Percentiles rank a stretch among this genome's conserved stretches.
phyloP scores from a whole-genome alignment of 2,113 vertebrate genomes.

The Eulacestoma nigropectus region DNA sequence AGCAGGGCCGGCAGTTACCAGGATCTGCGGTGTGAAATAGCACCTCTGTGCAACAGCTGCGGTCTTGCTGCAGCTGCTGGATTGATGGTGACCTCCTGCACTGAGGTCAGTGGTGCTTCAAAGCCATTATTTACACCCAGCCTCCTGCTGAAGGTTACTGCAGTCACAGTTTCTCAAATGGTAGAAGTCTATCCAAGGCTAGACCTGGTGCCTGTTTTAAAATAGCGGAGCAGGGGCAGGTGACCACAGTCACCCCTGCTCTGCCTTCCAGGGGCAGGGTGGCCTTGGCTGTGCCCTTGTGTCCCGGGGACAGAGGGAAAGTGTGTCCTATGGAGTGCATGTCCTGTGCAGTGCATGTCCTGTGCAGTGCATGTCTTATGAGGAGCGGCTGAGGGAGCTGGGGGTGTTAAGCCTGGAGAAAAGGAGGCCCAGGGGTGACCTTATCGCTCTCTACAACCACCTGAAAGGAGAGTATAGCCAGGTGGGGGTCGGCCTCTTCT shows the following conservation, averaged over 20 bases:
- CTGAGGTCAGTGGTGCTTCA: background rate
- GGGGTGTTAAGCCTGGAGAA: fast-evolving
- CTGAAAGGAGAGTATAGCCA: background rate
- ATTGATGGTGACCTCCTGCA: background rate
- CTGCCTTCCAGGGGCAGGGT: background rate
- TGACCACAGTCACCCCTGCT: fast-evolving
- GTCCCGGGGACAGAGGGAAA: too few species aligned
- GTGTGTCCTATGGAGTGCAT: background rate
- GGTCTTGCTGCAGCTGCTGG: background rate
- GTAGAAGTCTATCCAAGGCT: background rate
- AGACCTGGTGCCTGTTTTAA: background rate
- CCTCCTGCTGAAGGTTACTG: background rate
- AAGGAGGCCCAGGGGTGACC: background rate
- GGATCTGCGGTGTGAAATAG: background rate
- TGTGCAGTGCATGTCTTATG: fast-evolving
- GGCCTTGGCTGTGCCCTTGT: background rate
- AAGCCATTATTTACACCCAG: background rate
- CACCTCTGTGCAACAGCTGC: background rate
- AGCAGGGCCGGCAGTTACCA: background rate
- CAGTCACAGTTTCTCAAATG: background rate
- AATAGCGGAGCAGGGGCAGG: background rate
- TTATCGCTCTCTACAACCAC: fast-evolving
- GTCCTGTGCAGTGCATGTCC: background rate
- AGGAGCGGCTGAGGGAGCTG: background rate
- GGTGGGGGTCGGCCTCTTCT: fast-evolving